Evolutionary conservation across 2,113 vertebrate species (phyloP).

Genomic region (Channa argus): DNA sequence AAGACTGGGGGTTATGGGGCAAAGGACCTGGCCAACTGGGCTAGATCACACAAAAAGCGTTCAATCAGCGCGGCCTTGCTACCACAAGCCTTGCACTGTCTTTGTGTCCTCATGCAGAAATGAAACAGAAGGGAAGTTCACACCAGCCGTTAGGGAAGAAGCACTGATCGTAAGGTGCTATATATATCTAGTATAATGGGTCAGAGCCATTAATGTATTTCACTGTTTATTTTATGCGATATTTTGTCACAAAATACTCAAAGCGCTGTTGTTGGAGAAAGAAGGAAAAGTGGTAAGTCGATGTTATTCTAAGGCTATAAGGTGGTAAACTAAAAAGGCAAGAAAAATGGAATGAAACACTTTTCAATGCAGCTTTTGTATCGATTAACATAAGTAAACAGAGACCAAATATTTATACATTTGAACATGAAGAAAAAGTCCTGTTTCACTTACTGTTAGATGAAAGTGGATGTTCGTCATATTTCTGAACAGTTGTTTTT

Average conservation of each 20-base stretch:
- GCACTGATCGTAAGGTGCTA: conserved; percentile 60
- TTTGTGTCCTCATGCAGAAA: conserved; percentile 10
- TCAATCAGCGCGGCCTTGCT: conserved; percentile 36
- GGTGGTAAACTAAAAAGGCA: conserved; percentile 2
- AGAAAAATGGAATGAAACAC: conserved; percentile 21
- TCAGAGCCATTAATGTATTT: conserved; percentile 49
- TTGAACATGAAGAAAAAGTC: conserved; percentile 21
- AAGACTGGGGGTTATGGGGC: background rate
- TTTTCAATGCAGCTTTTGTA: conserved; percentile 33
- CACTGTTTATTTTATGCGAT: conserved; percentile 51
- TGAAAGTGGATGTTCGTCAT: background rate
- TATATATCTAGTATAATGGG: conserved; percentile 33
- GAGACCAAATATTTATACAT: conserved; percentile 59
- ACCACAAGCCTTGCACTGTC: background rate
- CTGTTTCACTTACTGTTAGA: background rate
- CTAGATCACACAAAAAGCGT: background rate
- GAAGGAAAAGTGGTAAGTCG: conserved; percentile 8
- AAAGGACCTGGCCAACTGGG: conserved; percentile 1
- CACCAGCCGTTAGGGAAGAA: conserved; percentile 18
- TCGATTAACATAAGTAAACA: conserved; percentile 10
- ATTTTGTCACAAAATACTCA: conserved; percentile 18
- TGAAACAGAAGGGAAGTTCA: conserved; percentile 12
- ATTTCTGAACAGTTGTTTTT: background rate
- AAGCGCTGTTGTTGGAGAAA: conserved; percentile 20
- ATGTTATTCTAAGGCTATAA: conserved; percentile 7